phyloP scores from a whole-genome alignment of 2,888 invertebrate genomes.

The Trachelus tabidus region DNA sequence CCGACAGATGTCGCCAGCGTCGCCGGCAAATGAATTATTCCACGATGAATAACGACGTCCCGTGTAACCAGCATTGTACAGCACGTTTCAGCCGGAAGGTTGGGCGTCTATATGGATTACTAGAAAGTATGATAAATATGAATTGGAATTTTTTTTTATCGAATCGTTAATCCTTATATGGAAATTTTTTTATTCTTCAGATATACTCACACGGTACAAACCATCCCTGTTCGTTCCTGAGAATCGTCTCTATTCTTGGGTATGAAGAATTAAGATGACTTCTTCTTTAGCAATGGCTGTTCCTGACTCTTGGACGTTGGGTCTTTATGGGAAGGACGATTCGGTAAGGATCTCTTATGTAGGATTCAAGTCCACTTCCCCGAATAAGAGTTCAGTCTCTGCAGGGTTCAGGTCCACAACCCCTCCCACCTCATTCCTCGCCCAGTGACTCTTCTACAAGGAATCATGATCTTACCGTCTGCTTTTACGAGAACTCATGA shows the following conservation, averaged over 20 bases:
- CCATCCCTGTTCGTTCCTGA: not conserved
- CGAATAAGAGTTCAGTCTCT: constrained; percentile 4
- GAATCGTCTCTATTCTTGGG: not conserved
- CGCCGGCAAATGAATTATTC: not conserved
- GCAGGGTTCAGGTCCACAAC: not conserved
- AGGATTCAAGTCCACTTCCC: not conserved
- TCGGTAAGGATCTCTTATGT: not conserved
- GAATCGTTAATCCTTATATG: not conserved
- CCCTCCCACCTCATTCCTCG: not conserved
- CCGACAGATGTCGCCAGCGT: not conserved
- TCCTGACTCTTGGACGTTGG: not conserved
- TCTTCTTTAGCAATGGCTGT: not conserved
- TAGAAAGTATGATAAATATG: not conserved
- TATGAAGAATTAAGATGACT: not conserved
- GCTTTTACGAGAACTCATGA: constrained; percentile 5
- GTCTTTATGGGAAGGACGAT: not conserved
- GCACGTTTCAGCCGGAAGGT: not conserved
- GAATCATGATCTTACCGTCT: constrained; percentile 3
- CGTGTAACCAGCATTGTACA: not conserved
- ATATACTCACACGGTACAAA: not conserved
- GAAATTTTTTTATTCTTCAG: not conserved
- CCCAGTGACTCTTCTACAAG: constrained; percentile 1
- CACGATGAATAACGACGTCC: not conserved
- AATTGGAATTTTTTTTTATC: not conserved
- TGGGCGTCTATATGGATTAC: not conserved